A percentile compares a stretch with the other conserved stretches of the same genome.
These are phyloP conservation scores for Protobothrops flavoviridis DNA, from an alignment of 2,113 vertebrate species.

Conservation along the genomic window DNA sequence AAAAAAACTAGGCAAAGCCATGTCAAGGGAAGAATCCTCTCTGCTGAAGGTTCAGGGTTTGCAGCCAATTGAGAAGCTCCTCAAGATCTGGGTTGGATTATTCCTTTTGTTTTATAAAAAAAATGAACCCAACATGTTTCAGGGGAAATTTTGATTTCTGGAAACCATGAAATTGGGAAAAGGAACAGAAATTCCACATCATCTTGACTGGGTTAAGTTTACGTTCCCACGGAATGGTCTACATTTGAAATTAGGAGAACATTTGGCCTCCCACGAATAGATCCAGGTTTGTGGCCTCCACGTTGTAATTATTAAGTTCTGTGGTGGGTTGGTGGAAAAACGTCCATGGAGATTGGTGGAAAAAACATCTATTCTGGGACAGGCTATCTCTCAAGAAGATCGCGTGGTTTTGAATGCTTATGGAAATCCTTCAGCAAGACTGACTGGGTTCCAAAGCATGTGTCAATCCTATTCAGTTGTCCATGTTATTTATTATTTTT, in stretches of 20 bases:
- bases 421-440: neutral
- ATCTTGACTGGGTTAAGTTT: neutral
- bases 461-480: neutral
- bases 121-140: neutral
- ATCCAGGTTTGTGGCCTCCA: neutral
- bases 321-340: neutral
- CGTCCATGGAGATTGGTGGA: neutral
- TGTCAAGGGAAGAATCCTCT: constrained; percentile 24
- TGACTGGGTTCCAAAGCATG: neutral
- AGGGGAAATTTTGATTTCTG: neutral
- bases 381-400: neutral
- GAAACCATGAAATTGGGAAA: neutral
- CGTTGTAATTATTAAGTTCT: neutral
- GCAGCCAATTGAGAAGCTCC: constrained; percentile 22
- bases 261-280: neutral
- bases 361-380: neutral
- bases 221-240: neutral
- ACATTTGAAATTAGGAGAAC: neutral
- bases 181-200: neutral
- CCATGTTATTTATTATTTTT: neutral
- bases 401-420: neutral
- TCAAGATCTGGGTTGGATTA: constrained; percentile 18
- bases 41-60: constrained; percentile 24
- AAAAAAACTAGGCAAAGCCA: constrained; percentile 11
- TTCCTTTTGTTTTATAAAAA: neutral